phyloP scores from a whole-genome alignment of 1,140 invertebrate species.

The Tribolium castaneum region DNA sequence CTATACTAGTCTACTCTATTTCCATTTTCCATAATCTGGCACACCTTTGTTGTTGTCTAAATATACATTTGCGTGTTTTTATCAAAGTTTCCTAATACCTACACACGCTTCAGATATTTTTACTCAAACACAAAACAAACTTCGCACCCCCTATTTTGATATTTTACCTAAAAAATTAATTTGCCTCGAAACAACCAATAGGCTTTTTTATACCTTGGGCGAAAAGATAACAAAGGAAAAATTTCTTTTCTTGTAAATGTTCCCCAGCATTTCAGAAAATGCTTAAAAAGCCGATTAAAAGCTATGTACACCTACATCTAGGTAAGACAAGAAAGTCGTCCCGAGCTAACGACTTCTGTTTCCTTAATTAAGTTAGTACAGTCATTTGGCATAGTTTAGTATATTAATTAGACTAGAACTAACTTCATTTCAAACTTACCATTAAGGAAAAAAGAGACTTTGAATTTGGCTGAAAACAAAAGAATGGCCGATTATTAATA shows the following conservation, averaged over 20 bases:
- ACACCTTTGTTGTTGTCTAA: slow-evolving; percentile 30
- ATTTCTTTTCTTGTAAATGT: background rate
- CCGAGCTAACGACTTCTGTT: background rate
- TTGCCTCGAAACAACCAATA: background rate
- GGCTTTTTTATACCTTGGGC: background rate
- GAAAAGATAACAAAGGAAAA: background rate
- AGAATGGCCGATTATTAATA: background rate
- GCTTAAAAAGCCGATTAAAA: slow-evolving; percentile 1
- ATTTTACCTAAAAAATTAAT: no score
- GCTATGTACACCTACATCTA: background rate
- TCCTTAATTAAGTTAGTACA: slow-evolving; percentile 14
- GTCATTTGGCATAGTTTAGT: slow-evolving; percentile 1
- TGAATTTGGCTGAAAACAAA: slow-evolving; percentile 12
- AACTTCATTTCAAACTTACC: slow-evolving; percentile 5
- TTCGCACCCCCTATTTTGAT: background rate
- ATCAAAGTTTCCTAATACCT: slow-evolving; percentile 11
- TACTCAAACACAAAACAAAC: background rate
- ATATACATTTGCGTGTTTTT: slow-evolving; percentile 23
- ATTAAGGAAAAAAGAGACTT: slow-evolving; percentile 21
- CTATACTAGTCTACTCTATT: slow-evolving; percentile 36
- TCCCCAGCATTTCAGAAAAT: background rate
- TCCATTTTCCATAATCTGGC: slow-evolving; percentile 36
- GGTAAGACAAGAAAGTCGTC: background rate
- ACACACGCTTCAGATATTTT: background rate
- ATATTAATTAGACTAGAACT: slow-evolving; percentile 6